These are phyloP conservation scores for Galago senegalensis DNA, from an alignment of 2,797 vertebrate species.

Conservation along the genomic window DNA sequence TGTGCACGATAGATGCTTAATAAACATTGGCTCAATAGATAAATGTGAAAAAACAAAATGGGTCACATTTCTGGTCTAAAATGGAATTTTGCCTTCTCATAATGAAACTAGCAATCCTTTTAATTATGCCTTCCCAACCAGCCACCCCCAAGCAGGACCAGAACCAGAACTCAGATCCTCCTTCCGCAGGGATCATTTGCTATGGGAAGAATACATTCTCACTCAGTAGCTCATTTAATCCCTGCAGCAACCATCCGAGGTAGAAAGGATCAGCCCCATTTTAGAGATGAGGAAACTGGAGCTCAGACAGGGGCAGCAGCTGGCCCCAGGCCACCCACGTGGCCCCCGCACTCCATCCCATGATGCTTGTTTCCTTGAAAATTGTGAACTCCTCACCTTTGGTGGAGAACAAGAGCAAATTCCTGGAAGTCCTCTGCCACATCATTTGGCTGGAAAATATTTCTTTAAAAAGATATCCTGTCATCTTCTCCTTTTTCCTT, in stretches of 20 bases:
- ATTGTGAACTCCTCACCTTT: constrained; percentile 33
- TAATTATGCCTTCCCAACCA: not conserved
- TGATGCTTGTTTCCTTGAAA: not conserved
- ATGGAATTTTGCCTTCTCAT: not conserved
- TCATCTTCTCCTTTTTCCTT: constrained; percentile 71
- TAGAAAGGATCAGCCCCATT: not conserved
- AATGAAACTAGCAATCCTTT: not conserved
- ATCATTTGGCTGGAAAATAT: constrained; percentile 75
- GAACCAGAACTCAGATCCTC: not conserved
- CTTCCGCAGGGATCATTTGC: not conserved
- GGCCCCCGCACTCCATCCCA: not conserved
- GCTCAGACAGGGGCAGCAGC: not conserved
- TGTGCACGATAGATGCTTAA: not conserved
- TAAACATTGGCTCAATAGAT: not conserved
- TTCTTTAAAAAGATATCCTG: constrained; percentile 74
- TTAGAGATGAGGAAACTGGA: not conserved
- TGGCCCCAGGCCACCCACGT: not conserved
- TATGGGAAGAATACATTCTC: not conserved
- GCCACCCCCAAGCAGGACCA: not conserved
- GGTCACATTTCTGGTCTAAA: not conserved
- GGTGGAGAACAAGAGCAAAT: constrained; percentile 32
- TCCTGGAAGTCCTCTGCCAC: constrained; percentile 76
- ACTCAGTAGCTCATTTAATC: not conserved
- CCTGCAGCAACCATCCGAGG: not conserved
- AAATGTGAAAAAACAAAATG: constrained; percentile 44